These are phyloP conservation scores for Neostethus bicornis DNA, from an alignment of 2,797 vertebrate species.

Conservation along the genomic window DNA sequence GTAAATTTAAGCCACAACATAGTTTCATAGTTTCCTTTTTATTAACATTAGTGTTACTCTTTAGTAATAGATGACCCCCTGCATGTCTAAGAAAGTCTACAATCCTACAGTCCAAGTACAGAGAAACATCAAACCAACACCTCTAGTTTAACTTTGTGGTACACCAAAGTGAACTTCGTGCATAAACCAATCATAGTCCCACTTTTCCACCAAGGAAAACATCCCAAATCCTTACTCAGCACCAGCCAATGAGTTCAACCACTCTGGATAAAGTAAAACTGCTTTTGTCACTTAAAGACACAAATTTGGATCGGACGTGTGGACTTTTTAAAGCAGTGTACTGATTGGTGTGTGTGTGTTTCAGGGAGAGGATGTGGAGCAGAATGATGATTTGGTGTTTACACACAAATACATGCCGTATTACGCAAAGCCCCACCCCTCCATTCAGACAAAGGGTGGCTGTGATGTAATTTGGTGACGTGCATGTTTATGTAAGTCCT, in stretches of 20 bases:
- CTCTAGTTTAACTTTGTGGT: constrained; percentile 48
- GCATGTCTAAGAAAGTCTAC: no score
- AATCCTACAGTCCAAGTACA: no score
- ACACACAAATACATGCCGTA: constrained; percentile 30
- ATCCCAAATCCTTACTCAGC: constrained; percentile 33
- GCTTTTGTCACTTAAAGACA: constrained; percentile 21
- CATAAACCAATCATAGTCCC: no score
- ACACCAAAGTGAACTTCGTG: constrained; percentile 34
- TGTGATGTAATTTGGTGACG: constrained; percentile 74
- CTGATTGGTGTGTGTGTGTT: constrained; percentile 1
- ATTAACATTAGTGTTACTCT: no score
- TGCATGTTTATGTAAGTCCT: constrained; percentile 68
- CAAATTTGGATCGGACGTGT: constrained; percentile 4
- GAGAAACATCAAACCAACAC: constrained; percentile 52
- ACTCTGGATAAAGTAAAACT: constrained; percentile 31
- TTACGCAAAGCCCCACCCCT: constrained; percentile 39
- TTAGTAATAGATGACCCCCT: no score
- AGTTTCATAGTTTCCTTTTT: no score
- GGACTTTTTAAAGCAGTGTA: neutral
- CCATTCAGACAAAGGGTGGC: constrained; percentile 56
- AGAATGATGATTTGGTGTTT: constrained; percentile 42
- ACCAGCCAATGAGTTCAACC: constrained; percentile 45
- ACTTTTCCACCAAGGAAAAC: no score
- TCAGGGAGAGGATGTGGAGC: constrained; percentile 2
- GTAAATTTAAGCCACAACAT: no score